A percentile compares a stretch with the other conserved stretches of the same genome.
Conservation (phyloP, 2,888 invertebrate genomes). For the Drosophila yooni region DNA sequence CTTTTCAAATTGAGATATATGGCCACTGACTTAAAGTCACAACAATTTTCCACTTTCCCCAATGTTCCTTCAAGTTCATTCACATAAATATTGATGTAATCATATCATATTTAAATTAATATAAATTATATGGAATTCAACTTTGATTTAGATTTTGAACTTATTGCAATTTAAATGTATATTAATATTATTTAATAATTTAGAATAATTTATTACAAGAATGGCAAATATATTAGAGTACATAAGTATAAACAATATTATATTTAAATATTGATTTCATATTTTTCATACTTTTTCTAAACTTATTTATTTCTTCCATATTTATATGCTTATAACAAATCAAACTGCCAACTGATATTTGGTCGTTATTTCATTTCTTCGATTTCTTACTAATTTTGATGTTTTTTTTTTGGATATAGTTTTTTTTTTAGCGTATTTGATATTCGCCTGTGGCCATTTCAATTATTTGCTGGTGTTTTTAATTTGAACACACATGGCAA, state of each 20-base stretch:
- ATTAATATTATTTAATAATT: neutral
- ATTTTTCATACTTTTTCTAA: neutral
- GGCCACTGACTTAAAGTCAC: neutral
- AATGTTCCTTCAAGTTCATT: neutral
- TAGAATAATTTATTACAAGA: too few species aligned
- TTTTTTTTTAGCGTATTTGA: slow-evolving; percentile 8
- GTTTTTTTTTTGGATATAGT: neutral
- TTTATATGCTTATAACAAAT: too few species aligned
- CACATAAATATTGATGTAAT: neutral
- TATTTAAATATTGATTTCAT: too few species aligned
- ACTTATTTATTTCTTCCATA: neutral
- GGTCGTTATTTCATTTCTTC: neutral
- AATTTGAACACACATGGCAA: slow-evolving; percentile 50
- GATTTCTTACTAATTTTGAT: neutral
- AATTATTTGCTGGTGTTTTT: slow-evolving; percentile 36
- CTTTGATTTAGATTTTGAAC: neutral
- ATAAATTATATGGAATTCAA: neutral
- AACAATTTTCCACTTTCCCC: neutral
- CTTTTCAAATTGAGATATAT: neutral
- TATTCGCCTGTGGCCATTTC: neutral
- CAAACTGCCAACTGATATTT: neutral
- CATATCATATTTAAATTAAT: neutral
- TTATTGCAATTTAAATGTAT: neutral
- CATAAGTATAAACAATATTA: too few species aligned
- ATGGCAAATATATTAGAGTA: too few species aligned